phyloP scores from a whole-genome alignment of 2,888 invertebrate species.

The Heliconius ismenius region DNA sequence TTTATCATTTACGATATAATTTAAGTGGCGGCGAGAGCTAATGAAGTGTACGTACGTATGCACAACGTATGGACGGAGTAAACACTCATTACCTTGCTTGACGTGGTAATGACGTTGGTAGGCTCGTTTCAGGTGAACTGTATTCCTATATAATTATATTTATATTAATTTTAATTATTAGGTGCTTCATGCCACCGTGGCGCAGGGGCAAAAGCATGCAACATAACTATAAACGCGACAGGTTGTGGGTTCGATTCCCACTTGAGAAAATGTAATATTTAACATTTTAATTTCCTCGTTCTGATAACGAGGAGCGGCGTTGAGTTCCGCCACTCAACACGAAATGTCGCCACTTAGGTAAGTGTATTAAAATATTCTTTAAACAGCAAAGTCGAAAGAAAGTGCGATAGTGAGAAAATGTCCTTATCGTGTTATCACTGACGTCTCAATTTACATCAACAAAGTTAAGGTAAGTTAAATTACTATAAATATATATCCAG shows the following conservation, averaged over 20 bases:
- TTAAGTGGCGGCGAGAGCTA: constrained; percentile 10
- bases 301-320: too few relatives aligned
- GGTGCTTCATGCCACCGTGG: neutral
- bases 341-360: too few relatives aligned
- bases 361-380: too few relatives aligned
- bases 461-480: neutral
- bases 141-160: neutral
- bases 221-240: neutral
- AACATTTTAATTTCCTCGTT: too few relatives aligned
- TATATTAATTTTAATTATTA: too few relatives aligned
- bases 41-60: constrained; percentile 7
- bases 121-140: neutral
- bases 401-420: neutral
- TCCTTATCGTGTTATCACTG: neutral
- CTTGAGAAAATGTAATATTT: too few relatives aligned
- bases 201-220: neutral
- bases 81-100: constrained; percentile 7
- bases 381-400: neutral
- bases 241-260: neutral
- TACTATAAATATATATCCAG: neutral
- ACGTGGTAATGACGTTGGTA: neutral
- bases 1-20: neutral
- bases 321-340: too few relatives aligned
- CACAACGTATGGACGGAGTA: neutral
- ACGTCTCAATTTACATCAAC: neutral